Evolutionary conservation across 2,113 vertebrate species (phyloP), one percentile per base, ranked within the genome.

Genomic region (Prolemur simus): DNA sequence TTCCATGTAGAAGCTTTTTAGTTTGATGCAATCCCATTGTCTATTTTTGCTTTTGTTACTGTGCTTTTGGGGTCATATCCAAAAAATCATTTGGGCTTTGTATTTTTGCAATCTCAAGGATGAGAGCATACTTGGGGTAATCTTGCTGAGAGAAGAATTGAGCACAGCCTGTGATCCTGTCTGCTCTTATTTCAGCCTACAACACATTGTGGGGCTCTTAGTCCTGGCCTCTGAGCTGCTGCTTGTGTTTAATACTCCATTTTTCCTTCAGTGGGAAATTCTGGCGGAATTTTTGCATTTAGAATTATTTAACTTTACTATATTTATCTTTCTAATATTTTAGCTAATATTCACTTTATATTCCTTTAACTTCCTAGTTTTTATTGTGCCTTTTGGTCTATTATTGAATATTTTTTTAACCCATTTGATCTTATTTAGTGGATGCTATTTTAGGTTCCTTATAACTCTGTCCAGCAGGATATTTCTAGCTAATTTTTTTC

Each of bases 401-500:
- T 82, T 96, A 52, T 66, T 71, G 32, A 82, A 56, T 56, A 88
- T 18, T 64, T 54, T 93, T 23, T 69, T 64, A 54, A 60, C 7
- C 0, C 45, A 52, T 58, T 97, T 88, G 42, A 87, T 73, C n/a
- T 91, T 93, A 58, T 60, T 93, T 93, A 68, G 66, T 96, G 39
- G 14, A 74, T 74, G 8, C 23, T 69, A 39, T 63, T 89, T 91
- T 94, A 32, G 69, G 63, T 90, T 87, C 29, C 4, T 69, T 97
- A 92, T 92, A 37, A 77, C 39, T 86, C 32, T 78, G 17, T n/a
- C n/a, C 23, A 91, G 29, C 9, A 93, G 32, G 54, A 84, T 68
- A 93, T 77, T 97, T 86, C 86, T 63, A 95, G 82, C 29, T 92
- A 82, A 54, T 37, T 56, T 96, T 84, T 17, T 32, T 49, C 34